Conservation (phyloP, 2,888 invertebrate genomes). For the Tenthredo livida region DNA sequence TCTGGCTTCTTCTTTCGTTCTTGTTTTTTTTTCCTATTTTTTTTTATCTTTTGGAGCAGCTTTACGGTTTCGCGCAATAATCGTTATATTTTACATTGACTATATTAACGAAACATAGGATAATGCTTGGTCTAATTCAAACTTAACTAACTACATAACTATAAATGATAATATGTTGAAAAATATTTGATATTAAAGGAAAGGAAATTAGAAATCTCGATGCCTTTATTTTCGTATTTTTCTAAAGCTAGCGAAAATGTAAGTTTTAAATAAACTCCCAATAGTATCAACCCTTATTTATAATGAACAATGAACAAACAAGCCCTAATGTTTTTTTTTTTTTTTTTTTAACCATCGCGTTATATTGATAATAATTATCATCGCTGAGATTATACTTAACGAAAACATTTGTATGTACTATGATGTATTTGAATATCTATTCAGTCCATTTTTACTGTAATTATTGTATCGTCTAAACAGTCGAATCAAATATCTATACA, state of each 20-base stretch:
- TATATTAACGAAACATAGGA: constrained; percentile 10
- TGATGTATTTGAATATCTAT: not conserved
- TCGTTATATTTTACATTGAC: not conserved
- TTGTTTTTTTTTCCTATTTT: not conserved
- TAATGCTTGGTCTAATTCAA: not conserved
- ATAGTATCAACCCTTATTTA: constrained; percentile 6
- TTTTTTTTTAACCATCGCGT: not conserved
- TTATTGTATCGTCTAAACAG: constrained; percentile 32
- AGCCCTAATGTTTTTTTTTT: constrained; percentile 1
- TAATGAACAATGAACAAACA: not conserved
- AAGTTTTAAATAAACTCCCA: constrained; percentile 2
- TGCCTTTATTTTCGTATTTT: constrained; percentile 34
- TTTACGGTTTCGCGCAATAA: not conserved
- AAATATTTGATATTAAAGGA: not conserved
- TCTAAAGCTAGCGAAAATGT: constrained; percentile 31
- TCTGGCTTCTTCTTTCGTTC: not conserved
- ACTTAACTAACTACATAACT: too few species aligned
- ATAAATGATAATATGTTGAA: not conserved
- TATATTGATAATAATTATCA: not conserved
- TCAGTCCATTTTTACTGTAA: not conserved
- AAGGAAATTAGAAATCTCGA: not conserved
- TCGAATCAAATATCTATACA: not conserved
- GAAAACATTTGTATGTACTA: not conserved
- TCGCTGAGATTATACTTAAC: constrained; percentile 6
- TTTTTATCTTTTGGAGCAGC: not conserved